Evolutionary conservation across 2,888 invertebrate species (phyloP), one percentile per base, ranked within the genome.

Genomic region (Mayetiola destructor): DNA sequence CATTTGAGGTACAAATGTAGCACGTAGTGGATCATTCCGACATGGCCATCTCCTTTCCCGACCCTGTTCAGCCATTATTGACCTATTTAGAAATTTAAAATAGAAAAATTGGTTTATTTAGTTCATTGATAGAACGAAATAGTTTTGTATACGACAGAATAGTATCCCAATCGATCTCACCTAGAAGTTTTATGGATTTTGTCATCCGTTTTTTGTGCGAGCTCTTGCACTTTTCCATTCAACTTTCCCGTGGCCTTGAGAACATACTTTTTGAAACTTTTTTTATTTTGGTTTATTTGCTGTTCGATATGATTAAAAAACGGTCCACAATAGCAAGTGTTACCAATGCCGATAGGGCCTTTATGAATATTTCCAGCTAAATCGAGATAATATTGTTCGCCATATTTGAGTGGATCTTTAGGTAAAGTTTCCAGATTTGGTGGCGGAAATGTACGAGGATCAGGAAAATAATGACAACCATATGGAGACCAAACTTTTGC

Each of bases 311-410:
- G 88, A 60, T 87, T 81, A 67, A 94, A 86, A 70, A 92, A 84
- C 0, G 94, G 94, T 0, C 88, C 90, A 68, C 95, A 95, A 67
- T 90, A 91, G 70, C 92, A 93, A 0, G 88, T 88, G 69, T 91
- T 89, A 0, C 92, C 91, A 2, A 90, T 85, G 0, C 94, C 93
- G n/a, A 93, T 84, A 0, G 94, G 94, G 1, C 94, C 94, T 74
- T 95, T 94, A 64, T 90, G 84, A 60, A 95, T 89, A 67, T 94
- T 93, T 2, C 95, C 95, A 14, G 92, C 56, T 16, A 56, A 56
- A 70, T 95, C 95, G 63, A 94, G 76, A 71, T 86, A 96, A 71
- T 95, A 95, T 70, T 94, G 93, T 72, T 93, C 91, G 59, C 94
- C 95, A 65, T 84, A 82, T 64, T 79, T 80, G 20, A 92, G 73